phyloP scores from a whole-genome alignment of 2,888 invertebrate genomes.

The Spilosoma lubricipeda region DNA sequence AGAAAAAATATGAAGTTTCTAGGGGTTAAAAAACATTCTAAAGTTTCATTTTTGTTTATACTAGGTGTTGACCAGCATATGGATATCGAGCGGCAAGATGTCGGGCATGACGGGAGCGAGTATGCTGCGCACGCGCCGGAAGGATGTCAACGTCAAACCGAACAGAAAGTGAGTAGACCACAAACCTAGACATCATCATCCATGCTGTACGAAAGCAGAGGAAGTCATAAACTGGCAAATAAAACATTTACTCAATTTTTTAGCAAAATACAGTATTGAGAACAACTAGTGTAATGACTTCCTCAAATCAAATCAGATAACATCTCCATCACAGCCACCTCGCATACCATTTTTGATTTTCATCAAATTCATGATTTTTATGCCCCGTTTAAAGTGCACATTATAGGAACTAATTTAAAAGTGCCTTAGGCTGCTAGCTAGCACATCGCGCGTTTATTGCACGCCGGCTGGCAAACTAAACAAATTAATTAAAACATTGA shows the following conservation, averaged over 20 bases:
- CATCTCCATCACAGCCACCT: constrained; percentile 32
- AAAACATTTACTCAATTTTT: not conserved
- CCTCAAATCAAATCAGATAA: constrained; percentile 3
- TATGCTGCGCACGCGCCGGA: constrained; percentile 94
- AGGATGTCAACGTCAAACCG: constrained; percentile 95
- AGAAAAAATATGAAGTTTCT: not conserved
- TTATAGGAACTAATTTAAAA: constrained; percentile 12
- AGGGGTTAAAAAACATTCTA: not conserved
- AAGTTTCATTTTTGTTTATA: constrained; percentile 29
- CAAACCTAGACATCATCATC: constrained; percentile 26
- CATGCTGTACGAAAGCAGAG: constrained; percentile 1
- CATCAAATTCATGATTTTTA: constrained; percentile 30
- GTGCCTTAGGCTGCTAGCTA: not conserved
- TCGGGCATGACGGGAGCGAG: constrained; percentile 88
- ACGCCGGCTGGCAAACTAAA: not conserved
- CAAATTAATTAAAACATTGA: not conserved
- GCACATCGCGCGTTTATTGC: not conserved
- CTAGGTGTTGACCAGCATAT: constrained; percentile 75
- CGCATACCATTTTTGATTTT: constrained; percentile 36
- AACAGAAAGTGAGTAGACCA: constrained; percentile 90
- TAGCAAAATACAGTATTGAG: not conserved
- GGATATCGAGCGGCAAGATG: constrained; percentile 77
- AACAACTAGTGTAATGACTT: constrained; percentile 13
- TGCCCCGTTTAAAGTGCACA: constrained; percentile 52
- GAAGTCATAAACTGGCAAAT: constrained; percentile 4